Conservation (phyloP, 2,888 invertebrate species). For the Nymphalis polychloros region DNA sequence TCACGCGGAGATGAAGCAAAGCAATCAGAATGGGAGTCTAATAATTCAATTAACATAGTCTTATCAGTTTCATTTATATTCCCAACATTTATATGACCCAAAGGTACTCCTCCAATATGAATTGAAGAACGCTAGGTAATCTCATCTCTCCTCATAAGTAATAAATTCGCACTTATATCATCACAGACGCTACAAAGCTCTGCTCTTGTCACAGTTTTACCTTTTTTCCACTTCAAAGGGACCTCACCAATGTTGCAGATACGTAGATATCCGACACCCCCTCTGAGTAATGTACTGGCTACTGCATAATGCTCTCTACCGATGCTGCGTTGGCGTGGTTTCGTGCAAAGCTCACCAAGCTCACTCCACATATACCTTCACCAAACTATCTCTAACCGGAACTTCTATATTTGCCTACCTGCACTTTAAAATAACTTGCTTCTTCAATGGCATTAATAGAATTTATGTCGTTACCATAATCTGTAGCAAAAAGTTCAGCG, state of each 20-base stretch:
- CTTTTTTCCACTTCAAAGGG: neutral
- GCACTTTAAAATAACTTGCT: too few relatives aligned
- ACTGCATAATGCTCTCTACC: neutral
- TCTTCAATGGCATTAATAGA: neutral
- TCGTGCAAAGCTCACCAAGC: neutral
- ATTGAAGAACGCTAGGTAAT: neutral
- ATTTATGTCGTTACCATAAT: too few relatives aligned
- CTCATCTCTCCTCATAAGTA: neutral
- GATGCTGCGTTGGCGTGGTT: neutral
- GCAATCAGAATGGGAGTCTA: too few relatives aligned
- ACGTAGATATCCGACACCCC: neutral
- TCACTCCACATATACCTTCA: too few relatives aligned
- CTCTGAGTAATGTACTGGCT: neutral
- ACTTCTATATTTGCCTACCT: too few relatives aligned
- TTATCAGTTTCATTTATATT: neutral
- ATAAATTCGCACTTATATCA: neutral
- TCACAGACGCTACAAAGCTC: neutral
- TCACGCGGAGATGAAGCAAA: too few relatives aligned
- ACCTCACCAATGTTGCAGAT: neutral
- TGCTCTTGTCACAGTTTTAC: neutral
- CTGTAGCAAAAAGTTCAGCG: too few relatives aligned
- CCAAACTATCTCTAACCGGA: too few relatives aligned
- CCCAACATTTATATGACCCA: neutral
- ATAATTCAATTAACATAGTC: neutral
- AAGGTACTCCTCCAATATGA: neutral